Evolutionary conservation across 2,113 vertebrate species (phyloP).

Genomic region (Picathartes gymnocephalus): DNA sequence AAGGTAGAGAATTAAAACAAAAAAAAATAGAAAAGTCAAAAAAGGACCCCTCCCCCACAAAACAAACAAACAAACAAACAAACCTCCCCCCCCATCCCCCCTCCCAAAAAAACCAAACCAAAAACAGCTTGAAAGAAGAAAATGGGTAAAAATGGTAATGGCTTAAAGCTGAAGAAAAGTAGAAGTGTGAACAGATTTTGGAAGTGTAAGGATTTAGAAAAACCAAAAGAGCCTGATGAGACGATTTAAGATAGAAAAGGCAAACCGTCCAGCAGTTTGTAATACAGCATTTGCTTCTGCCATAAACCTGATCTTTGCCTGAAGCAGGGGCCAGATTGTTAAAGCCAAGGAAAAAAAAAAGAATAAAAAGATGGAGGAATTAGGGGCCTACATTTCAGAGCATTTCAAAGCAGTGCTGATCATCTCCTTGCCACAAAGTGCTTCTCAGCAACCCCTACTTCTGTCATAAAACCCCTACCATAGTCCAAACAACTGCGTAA

Average conservation of each 20-base stretch:
- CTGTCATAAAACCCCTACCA: neutral
- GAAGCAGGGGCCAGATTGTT: neutral
- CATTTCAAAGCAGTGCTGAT: neutral
- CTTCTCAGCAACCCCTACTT: neutral
- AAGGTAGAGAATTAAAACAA: neutral
- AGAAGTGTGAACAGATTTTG: neutral
- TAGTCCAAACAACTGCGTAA: fast-evolving
- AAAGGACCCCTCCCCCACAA: no score
- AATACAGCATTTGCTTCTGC: neutral
- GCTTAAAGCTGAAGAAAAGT: neutral
- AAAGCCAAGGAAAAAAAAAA: neutral
- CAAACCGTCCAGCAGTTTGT: neutral
- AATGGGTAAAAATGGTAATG: neutral
- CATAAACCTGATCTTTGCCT: neutral
- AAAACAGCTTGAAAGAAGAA: neutral
- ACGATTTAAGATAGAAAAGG: neutral
- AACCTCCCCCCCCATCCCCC: no score
- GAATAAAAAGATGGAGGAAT: neutral
- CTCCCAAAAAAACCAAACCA: no score
- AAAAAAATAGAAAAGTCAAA: fast-evolving
- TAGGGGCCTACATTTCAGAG: neutral
- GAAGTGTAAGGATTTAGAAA: neutral
- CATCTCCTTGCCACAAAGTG: neutral
- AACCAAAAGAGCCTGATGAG: neutral
- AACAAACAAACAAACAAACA: no score